Base-by-base conservation (phyloP, 2,797 vertebrate genomes). In the Hapalemur alaotrensis region DNA sequence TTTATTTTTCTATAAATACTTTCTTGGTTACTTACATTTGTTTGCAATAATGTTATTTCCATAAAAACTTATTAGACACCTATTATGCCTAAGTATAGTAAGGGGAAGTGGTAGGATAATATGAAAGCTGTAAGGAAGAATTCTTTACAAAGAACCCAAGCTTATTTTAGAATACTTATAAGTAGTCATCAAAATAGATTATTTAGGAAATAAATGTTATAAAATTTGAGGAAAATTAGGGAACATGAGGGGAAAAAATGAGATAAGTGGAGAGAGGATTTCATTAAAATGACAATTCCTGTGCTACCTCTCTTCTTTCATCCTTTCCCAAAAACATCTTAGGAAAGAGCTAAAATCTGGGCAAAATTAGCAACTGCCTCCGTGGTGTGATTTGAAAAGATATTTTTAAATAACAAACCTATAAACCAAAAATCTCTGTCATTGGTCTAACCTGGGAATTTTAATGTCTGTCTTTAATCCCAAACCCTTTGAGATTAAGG, bases 1-100 rank as follows among this genome's bases (percentile, higher is more conserved):
- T 72, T 94, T 61, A 9, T 78, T 83, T 93, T 82, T 75, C 46
- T 92, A 65, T 3, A 95, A 75, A 75, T 75, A 12, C 78, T 86
- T 86, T 81, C 14, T 52, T 85, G 38, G 10, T 12, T 22, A 70
- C 4, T 69, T 76, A 35, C 0, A 88, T 79, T 75, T 73, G 20
- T 65, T 72, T 75, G 35, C 2, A 82, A 41, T 48, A 80, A 57
- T 85, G 92, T 69, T 82, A 13, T 75, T 79, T 30, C n/a, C 22
- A 67, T 85, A 17, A 81, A 94, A 91, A 79, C 28, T 35, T 95
- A 57, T n/a, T 70, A 65, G 22, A 88, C 20, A 54, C 14, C 25
- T 67, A 41, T 70, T 41, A 41, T 35, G 1, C 20, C 32, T 35
- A 54, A 38, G 1, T 18, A 48, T 25, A 52, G 1, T 67, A 85